Conservation (phyloP, 2,113 vertebrate species). For the Hepsetus odoe region DNA sequence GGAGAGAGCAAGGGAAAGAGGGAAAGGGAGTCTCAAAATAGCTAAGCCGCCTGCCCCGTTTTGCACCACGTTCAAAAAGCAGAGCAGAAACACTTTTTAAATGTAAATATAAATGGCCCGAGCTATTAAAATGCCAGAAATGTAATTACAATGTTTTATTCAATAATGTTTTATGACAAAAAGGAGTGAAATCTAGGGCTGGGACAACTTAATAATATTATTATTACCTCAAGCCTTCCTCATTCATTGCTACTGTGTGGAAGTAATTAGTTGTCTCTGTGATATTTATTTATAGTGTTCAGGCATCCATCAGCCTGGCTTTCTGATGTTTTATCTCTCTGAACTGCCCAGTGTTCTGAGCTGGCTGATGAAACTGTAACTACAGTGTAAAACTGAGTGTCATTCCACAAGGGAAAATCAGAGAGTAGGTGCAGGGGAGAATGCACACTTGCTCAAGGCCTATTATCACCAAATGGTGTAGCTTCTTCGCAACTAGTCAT, state of each 20-base stretch:
- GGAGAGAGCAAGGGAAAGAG: neutral
- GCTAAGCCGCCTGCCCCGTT: neutral
- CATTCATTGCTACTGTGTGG: conserved; percentile 12
- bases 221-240: conserved; percentile 17
- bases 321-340: conserved; percentile 5
- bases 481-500: neutral
- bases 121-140: too few relatives aligned
- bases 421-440: neutral
- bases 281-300: conserved; percentile 21
- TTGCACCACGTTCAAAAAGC: neutral
- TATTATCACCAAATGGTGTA: neutral
- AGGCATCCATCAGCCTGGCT: conserved; percentile 24
- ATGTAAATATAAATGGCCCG: too few relatives aligned
- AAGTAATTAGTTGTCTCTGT: conserved; percentile 16
- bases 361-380: conserved; percentile 25
- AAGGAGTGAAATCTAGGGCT: neutral
- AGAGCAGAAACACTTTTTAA: neutral
- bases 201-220: too few relatives aligned
- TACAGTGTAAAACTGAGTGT: conserved; percentile 15
- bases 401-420: neutral
- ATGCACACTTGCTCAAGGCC: neutral
- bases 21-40: neutral
- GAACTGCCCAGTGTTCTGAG: neutral
- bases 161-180: conserved; percentile 5
- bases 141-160: too few relatives aligned